These are phyloP conservation scores for Cryptocephalus primarius DNA, from an alignment of 2,888 invertebrate species.

Conservation along the genomic window DNA sequence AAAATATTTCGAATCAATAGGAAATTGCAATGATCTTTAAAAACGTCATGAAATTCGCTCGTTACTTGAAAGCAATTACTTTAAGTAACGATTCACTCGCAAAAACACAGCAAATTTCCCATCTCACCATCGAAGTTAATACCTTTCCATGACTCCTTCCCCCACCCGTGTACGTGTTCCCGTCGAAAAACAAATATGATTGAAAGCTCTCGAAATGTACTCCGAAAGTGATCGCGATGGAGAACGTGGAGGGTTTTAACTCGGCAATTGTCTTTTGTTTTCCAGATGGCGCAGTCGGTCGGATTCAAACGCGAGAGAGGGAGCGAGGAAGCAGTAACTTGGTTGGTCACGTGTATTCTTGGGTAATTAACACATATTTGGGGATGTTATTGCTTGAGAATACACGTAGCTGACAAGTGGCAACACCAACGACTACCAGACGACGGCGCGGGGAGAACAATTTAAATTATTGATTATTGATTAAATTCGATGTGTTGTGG, in stretches of 20 bases:
- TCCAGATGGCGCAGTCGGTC: background rate
- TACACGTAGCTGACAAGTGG: conserved; percentile 94
- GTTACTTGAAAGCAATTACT: no score
- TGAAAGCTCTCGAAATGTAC: background rate
- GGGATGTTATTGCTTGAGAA: conserved; percentile 99
- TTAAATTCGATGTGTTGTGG: no score
- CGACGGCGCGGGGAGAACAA: background rate
- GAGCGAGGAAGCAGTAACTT: conserved; percentile 39
- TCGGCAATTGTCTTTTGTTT: background rate
- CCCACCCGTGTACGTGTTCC: background rate
- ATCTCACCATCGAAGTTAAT: no score
- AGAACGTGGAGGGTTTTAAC: background rate
- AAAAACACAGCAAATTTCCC: no score
- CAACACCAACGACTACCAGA: conserved; percentile 22
- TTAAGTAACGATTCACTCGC: no score
- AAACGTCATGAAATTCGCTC: no score
- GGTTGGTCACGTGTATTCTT: conserved; percentile 97
- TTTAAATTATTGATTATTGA: no score
- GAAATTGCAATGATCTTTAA: no score
- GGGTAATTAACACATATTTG: conserved; percentile 93
- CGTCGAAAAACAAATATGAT: background rate
- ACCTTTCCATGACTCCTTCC: background rate
- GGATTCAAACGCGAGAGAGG: background rate
- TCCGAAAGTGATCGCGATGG: background rate
- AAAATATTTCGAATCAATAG: no score